phyloP scores from a whole-genome alignment of 2,113 vertebrate genomes.

The Zeus faber region DNA sequence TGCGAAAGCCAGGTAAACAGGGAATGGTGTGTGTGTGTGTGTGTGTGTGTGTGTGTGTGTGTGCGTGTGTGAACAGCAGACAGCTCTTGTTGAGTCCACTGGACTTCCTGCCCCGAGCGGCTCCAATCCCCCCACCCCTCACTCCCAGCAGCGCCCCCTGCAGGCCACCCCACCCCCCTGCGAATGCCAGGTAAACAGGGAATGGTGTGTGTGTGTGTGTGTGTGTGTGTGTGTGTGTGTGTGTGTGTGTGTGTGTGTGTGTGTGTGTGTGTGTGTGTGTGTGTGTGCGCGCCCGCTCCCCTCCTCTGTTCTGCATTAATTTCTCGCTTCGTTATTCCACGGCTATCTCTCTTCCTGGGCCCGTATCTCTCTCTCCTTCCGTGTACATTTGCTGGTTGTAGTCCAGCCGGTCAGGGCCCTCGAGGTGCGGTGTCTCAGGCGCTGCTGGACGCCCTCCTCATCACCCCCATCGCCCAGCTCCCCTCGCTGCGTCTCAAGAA shows the following conservation, averaged over 20 bases:
- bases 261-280: no score
- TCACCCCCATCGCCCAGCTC: slow-evolving; percentile 67
- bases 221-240: slow-evolving; percentile 10
- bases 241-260: slow-evolving; percentile 7
- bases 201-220: no score
- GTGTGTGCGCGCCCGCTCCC: slow-evolving; percentile 22
- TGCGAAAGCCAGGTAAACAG: no score
- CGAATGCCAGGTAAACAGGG: no score
- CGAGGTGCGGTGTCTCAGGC: slow-evolving; percentile 51
- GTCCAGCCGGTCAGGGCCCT: slow-evolving; percentile 8
- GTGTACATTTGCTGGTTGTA: slow-evolving; percentile 45
- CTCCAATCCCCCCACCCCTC: slow-evolving; percentile 51
- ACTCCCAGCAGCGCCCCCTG: no score
- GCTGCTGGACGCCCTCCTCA: slow-evolving; percentile 78
- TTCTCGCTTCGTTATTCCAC: slow-evolving; percentile 55
- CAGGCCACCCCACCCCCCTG: no score
- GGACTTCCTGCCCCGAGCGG: slow-evolving; percentile 48
- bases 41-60: slow-evolving; percentile 10
- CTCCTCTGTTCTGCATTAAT: slow-evolving; percentile 63
- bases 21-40: no score
- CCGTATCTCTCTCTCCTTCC: slow-evolving; percentile 22
- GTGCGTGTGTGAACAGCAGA: no score
- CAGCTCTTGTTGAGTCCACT: slow-evolving; percentile 56
- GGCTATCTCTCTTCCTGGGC: no score
- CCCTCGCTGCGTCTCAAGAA: slow-evolving; percentile 41